Base-by-base conservation (phyloP, 2,113 vertebrate species). In the Chitala chitala region DNA sequence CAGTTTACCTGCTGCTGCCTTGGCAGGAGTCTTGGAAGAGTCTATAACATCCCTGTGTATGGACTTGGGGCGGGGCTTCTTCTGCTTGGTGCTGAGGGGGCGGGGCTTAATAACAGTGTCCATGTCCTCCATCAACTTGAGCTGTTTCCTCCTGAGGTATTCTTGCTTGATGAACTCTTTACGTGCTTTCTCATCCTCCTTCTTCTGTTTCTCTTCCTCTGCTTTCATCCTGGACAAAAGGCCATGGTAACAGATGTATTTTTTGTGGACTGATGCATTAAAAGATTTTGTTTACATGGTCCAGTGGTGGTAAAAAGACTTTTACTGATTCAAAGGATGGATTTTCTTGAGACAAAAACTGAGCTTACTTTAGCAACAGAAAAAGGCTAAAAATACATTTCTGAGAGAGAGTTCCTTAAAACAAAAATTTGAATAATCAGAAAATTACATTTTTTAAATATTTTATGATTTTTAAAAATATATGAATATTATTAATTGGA, bases 111-210 rank as follows among this genome's bases (percentile, higher is more conserved):
- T 91, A 36, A 98, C 90, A 3, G 89, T 89, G 36, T 97, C 92
- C 97, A 98, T 98, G 71, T 98, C 96, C 55, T 95, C 92, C 93
- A 98, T 95, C 24, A 98, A 92, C 78, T 97, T 97, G 4, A 98
- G 87, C 70, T 99, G 97, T 80, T 97, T 96, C 73, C 92, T 92
- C 76, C 96, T 91, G 88, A 98, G 73, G 61, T 94, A 95, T 54
- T 99, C 97, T 44, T 96, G 90, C 84, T 93, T 94, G 81, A 99
- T 99, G 77, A 89, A 98, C 0, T 98, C 97, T 71, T 91, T 84
- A 31, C 95, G 90, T 0, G 89, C 94, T 75, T 87, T 90, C 74
- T 98, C 97, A 0, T 98, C 95, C 17, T 98, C 95, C 78, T 93
- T 95, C 84, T 93, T 96, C 88, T 89, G 91, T 81, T 92, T 94